Evolutionary conservation across 1,140 invertebrate genomes (phyloP), one percentile per base, ranked within the genome.

Genomic region (Phymastichus coffea): DNA sequence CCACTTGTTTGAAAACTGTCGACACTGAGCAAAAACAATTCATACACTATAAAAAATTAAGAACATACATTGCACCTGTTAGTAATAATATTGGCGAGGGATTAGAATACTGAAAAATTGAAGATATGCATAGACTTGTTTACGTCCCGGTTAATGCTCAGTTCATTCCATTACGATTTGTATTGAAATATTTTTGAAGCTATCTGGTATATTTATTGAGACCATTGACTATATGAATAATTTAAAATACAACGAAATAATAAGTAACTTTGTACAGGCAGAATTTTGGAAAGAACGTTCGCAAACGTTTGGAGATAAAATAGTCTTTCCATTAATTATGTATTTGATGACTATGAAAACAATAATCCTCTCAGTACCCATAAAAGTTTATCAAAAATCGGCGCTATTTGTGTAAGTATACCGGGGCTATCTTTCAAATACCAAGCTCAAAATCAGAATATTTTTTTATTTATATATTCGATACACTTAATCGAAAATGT

Each of bases 341-440:
- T n/a, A n/a, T n/a, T n/a, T n/a, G n/a, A n/a, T n/a, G n/a, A n/a
- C n/a, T 52, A 52, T 22, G 49, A 52, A 40, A 52, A 38, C 40
- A 52, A 52, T 40, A 52, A 52, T 23, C 53, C 63, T 12, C 22
- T 67, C n/a, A 55, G 63, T n/a, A 57, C 46, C 14, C 55, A 63
- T 12, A 62, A 41, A 53, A 61, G 63, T 28, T 17, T 67, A 14
- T 57, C 57, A 1, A 68, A 67, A 62, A 19, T 60, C 22, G 66
- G 58, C n/a, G 61, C 58, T 4, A 28, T 65, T 9, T 65, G 64
- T 46, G 20, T 51, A 9, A 22, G 63, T 6, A 26, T 46, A 46
- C 57, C 63, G 1, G 61, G 57, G 37, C 60, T 64, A 57, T 58
- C 63, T 30, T 46, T 55, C 10, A 1, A 51, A 17, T 33, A 66